Conservation (phyloP, 1,140 invertebrate genomes). For the Sminthurides bifidus region DNA sequence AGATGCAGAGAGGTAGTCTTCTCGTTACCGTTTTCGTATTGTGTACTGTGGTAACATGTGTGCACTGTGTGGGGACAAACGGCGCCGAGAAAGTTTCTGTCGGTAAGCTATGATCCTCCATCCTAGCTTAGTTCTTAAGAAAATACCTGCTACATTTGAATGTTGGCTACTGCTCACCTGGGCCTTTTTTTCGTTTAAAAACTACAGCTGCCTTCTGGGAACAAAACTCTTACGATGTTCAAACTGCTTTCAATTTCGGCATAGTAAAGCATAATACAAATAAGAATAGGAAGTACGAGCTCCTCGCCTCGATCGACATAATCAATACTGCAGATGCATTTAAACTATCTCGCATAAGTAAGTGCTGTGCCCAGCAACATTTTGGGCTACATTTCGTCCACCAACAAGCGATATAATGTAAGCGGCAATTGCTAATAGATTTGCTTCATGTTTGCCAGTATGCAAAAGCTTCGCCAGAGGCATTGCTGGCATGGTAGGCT, state of each 20-base stretch:
- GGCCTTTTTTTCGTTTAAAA: too few relatives aligned
- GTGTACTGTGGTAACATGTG: not conserved
- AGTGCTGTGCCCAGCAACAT: too few relatives aligned
- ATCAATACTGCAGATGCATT: constrained; percentile 38
- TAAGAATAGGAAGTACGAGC: constrained; percentile 33
- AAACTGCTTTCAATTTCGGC: constrained; percentile 37
- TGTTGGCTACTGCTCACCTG: too few relatives aligned
- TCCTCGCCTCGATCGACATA: constrained; percentile 36
- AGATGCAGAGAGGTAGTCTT: too few relatives aligned
- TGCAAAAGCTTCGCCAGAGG: constrained; percentile 42
- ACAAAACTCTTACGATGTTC: constrained; percentile 35
- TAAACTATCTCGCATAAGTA: constrained; percentile 37
- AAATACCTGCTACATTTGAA: not conserved
- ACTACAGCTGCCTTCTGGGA: constrained; percentile 34
- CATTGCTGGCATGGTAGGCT: constrained; percentile 43
- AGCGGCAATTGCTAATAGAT: too few relatives aligned
- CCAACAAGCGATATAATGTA: too few relatives aligned
- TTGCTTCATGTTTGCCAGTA: constrained; percentile 34
- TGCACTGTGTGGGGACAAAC: not conserved
- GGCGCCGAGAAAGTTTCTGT: not conserved
- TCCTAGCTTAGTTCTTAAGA: not conserved
- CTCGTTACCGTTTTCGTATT: too few relatives aligned
- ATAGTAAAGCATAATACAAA: constrained; percentile 34
- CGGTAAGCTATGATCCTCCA: not conserved
- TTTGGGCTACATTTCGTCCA: too few relatives aligned